A percentile compares a stretch with the other conserved stretches of the same genome.
phyloP scores from a whole-genome alignment of 2,797 vertebrate genomes.

The Tolypeutes matacus region DNA sequence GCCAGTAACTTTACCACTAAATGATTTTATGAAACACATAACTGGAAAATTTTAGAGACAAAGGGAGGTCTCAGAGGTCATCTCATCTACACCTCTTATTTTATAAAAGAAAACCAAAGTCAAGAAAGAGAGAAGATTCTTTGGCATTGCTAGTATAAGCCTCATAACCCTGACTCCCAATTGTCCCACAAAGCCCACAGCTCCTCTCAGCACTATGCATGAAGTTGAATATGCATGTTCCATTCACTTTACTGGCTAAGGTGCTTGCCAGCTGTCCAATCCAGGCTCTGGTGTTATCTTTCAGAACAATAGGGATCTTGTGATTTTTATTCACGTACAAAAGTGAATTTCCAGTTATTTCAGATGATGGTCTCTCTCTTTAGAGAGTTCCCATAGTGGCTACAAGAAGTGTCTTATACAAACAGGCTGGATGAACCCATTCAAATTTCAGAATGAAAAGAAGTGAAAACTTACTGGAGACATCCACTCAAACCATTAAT shows the following conservation, averaged over 20 bases:
- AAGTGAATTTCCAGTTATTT: slow-evolving; percentile 41
- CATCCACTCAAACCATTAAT: neutral
- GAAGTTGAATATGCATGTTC: neutral
- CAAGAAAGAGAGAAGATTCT: neutral
- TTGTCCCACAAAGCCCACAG: neutral
- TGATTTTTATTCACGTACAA: neutral
- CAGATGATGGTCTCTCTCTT: neutral
- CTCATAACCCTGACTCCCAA: neutral
- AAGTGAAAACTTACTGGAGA: neutral
- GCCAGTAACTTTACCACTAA: slow-evolving; percentile 15
- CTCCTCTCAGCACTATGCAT: neutral
- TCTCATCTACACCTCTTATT: neutral
- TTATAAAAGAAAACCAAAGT: slow-evolving; percentile 11
- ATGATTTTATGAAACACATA: slow-evolving; percentile 33
- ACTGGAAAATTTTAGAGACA: neutral
- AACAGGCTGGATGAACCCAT: neutral
- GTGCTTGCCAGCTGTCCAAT: neutral
- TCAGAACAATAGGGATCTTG: neutral
- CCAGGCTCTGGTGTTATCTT: neutral
- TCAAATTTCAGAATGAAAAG: neutral
- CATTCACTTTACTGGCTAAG: slow-evolving; percentile 40
- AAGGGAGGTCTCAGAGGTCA: neutral
- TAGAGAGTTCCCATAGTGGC: neutral
- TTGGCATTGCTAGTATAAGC: neutral
- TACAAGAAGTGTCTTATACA: neutral